Percentiles rank a stretch among this genome's conserved stretches.
These are phyloP conservation scores for Poicephalus meyeri DNA, from an alignment of 2,113 vertebrate species.

Conservation along the genomic window DNA sequence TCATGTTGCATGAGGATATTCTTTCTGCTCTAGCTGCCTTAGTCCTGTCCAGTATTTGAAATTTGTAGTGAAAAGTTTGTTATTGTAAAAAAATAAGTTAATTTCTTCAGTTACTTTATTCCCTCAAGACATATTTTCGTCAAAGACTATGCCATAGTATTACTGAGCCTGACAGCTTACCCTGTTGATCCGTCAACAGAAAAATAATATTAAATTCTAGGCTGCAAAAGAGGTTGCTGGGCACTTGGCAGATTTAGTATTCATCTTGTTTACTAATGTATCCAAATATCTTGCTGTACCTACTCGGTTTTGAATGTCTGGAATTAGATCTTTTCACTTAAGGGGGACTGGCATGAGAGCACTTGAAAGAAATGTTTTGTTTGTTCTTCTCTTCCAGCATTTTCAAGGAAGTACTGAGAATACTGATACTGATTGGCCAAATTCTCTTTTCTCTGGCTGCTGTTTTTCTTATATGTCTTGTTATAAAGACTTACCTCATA, in stretches of 20 bases:
- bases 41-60: background rate
- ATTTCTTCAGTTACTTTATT: background rate
- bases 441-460: constrained; percentile 87
- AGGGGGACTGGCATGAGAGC: background rate
- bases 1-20: background rate
- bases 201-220: background rate
- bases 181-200: background rate
- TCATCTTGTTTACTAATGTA: background rate
- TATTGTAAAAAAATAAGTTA: background rate
- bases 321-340: background rate
- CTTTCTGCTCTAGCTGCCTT: background rate
- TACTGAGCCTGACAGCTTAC: background rate
- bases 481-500: constrained; percentile 87
- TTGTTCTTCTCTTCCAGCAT: constrained; percentile 65
- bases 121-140: background rate
- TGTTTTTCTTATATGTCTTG: constrained; percentile 85
- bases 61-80: background rate
- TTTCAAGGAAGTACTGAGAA: constrained; percentile 80
- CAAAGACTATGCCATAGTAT: background rate
- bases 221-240: background rate
- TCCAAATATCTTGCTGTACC: background rate
- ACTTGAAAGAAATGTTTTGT: background rate
- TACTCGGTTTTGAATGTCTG: background rate
- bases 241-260: background rate
- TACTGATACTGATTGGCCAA: constrained; percentile 84